Evolutionary conservation across 2,113 vertebrate genomes (phyloP).

Genomic region (Stigmatopora argus): DNA sequence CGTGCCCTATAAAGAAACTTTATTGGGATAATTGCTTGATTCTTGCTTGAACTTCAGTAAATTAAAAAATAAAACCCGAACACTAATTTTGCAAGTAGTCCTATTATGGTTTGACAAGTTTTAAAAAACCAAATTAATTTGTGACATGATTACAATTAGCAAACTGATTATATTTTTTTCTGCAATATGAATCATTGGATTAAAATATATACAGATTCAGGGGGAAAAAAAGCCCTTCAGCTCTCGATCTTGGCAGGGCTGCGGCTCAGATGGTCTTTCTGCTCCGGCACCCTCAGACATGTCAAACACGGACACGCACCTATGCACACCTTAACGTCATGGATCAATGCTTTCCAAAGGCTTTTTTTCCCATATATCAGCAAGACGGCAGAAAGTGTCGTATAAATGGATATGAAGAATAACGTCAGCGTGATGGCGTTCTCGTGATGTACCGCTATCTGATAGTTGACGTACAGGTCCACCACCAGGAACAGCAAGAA

Average conservation of each 20-base stretch:
- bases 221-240: constrained; percentile 20
- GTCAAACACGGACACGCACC: constrained; percentile 57
- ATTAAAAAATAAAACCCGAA: too few species aligned
- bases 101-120: too few species aligned
- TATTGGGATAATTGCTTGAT: too few species aligned
- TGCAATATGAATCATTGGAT: constrained; percentile 26
- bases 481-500: constrained; percentile 61
- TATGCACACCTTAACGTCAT: constrained; percentile 49
- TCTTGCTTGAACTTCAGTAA: too few species aligned
- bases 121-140: too few species aligned
- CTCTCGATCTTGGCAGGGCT: constrained; percentile 26
- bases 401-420: constrained; percentile 63
- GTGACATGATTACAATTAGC: too few species aligned
- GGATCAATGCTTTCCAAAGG: constrained; percentile 62
- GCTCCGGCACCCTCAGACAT: constrained; percentile 56
- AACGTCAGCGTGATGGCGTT: constrained; percentile 48
- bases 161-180: too few species aligned
- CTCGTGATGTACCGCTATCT: constrained; percentile 39
- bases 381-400: constrained; percentile 44
- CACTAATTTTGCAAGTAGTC: too few species aligned
- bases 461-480: constrained; percentile 62
- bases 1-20: too few species aligned
- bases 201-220: constrained; percentile 15
- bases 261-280: constrained; percentile 25
- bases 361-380: constrained; percentile 70